Evolutionary conservation across 2,888 invertebrate species (phyloP), one percentile per base, ranked within the genome.

Genomic region (Eristalis intricaria): DNA sequence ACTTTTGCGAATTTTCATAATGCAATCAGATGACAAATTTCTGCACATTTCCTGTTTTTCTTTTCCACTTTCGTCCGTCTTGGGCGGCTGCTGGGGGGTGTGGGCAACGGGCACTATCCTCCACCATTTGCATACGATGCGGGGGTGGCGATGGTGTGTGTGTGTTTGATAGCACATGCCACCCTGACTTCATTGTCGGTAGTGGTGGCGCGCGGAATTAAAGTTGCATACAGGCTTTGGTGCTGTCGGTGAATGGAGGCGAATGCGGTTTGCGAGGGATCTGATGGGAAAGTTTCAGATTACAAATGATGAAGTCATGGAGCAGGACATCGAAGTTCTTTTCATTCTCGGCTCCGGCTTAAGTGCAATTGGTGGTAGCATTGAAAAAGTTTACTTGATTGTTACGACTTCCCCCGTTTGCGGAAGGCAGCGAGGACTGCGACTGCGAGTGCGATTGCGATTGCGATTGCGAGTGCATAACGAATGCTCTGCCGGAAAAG

Each of bases 1-100:
- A 70, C 74, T 81, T 84, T 80, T 88, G 75, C 79, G 83, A 87
- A 79, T 88, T 88, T 88, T 84, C 88, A 84, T 84, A 88, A 88
- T 88, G 88, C 88, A 88, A 88, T 88, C 88, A 88, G 80, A 84
- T 84, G 88, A 88, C 88, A 88, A 88, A 88, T 88, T 84, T 88
- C 32, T 88, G 76, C 84, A 84, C 84, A 88, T 88, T 88, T 40
- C 66, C 66, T 69, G 22, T 80, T 75, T 75, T 77, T 71, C 23
- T 58, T 63, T 73, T 60, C 32, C 35, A n/a, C 58, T n/a, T 43
- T 22, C 35, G 13, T 15, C 60, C 11, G 43, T 50, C 26, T 80
- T 68, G 8, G 15, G 23, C 13, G 38, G 35, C 11, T 10, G 35
- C 8, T 35, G 11, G 11, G 11, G 11, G 10, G 11, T 10, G 2